Evolutionary conservation across 2,888 invertebrate species (phyloP).

Genomic region (Erannis defoliaria): DNA sequence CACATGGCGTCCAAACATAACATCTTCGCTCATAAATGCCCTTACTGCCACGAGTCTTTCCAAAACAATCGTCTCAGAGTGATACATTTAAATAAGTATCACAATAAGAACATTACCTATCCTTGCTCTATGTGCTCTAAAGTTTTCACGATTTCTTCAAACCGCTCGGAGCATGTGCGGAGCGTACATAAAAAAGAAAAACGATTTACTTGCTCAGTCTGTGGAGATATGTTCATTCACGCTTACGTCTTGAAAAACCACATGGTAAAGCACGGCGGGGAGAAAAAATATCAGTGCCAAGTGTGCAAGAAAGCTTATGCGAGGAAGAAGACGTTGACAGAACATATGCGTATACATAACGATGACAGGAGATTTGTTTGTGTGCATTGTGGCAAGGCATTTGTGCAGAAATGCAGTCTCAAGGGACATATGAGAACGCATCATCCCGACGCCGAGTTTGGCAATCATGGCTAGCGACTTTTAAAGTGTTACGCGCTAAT

Average conservation of each 20-base stretch:
- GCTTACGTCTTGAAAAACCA: slow-evolving; percentile 73
- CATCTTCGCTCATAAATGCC: slow-evolving; percentile 51
- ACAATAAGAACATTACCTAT: slow-evolving; percentile 68
- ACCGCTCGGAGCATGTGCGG: slow-evolving; percentile 70
- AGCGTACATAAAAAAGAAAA: slow-evolving; percentile 69
- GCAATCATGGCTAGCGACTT: neutral
- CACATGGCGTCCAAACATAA: slow-evolving; percentile 15
- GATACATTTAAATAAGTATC: slow-evolving; percentile 64
- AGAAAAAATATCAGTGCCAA: slow-evolving; percentile 56
- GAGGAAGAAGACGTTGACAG: slow-evolving; percentile 66
- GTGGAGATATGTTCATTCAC: slow-evolving; percentile 56
- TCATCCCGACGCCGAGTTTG: slow-evolving; percentile 47
- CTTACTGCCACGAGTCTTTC: slow-evolving; percentile 67
- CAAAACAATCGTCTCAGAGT: slow-evolving; percentile 65
- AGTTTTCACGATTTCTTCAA: slow-evolving; percentile 70
- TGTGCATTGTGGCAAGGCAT: slow-evolving; percentile 68
- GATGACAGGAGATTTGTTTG: slow-evolving; percentile 78
- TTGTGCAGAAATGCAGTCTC: slow-evolving; percentile 74
- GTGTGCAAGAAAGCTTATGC: slow-evolving; percentile 51
- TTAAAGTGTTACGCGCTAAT: neutral
- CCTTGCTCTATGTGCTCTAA: slow-evolving; percentile 72
- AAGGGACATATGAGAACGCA: slow-evolving; percentile 72
- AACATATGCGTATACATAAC: slow-evolving; percentile 73
- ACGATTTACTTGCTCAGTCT: slow-evolving; percentile 58
- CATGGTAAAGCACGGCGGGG: slow-evolving; percentile 66